A percentile compares a stretch with the other conserved stretches of the same genome.
Evolutionary conservation across 2,113 vertebrate species (phyloP).

Genomic region (Forbesichthys agassizii): DNA sequence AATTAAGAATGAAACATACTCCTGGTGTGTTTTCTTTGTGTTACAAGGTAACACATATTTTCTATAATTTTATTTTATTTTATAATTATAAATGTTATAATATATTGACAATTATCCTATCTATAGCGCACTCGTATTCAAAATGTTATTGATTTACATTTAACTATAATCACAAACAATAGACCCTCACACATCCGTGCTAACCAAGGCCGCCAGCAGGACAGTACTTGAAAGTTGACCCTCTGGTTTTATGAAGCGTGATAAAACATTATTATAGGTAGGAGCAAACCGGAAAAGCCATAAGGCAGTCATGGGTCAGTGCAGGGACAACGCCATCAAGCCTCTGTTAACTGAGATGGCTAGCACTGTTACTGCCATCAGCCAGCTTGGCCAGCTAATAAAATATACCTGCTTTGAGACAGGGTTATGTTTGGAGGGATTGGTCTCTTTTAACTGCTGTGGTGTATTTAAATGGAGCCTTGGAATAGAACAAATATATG

Average conservation of each 20-base stretch:
- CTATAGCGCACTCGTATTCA: too few species aligned
- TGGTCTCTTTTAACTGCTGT: conserved; percentile 23
- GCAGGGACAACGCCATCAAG: conserved; percentile 46
- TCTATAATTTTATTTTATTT: neutral
- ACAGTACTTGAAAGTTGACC: conserved; percentile 28
- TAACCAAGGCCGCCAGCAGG: neutral
- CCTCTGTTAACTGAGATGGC: conserved; percentile 55
- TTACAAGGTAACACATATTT: neutral
- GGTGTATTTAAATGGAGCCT: conserved; percentile 8
- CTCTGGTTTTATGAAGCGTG: conserved; percentile 45
- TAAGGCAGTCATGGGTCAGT: conserved; percentile 45
- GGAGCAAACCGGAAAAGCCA: conserved; percentile 43
- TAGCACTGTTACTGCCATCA: conserved; percentile 44
- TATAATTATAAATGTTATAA: too few species aligned
- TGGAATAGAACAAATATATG: neutral
- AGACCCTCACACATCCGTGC: neutral
- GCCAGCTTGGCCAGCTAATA: conserved; percentile 45
- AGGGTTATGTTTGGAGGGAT: neutral
- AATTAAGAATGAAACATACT: neutral
- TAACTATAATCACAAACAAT: neutral
- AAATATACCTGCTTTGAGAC: conserved; percentile 37
- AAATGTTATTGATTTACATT: too few species aligned
- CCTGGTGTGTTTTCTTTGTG: conserved; percentile 6
- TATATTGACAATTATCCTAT: too few species aligned
- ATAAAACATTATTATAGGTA: conserved; percentile 49